phyloP scores from a whole-genome alignment of 2,113 vertebrate species.

The Otolemur garnettii region DNA sequence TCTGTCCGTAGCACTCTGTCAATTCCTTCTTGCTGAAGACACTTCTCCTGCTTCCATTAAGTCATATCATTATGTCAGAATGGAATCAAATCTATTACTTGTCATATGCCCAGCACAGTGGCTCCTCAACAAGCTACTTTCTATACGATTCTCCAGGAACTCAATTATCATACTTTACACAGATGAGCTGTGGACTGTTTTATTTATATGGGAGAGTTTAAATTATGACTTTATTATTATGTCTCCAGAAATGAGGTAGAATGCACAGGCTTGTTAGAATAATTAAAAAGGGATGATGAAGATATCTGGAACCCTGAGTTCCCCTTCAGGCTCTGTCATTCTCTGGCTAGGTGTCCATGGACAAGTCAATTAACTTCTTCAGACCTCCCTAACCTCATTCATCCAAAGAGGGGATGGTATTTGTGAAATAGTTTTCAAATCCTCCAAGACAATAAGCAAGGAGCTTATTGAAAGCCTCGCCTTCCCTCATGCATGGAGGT shows the following conservation, averaged over 20 bases:
- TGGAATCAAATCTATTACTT: background rate
- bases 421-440: background rate
- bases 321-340: background rate
- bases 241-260: background rate
- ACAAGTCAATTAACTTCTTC: slow-evolving; percentile 17
- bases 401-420: slow-evolving; percentile 15
- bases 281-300: background rate
- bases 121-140: background rate
- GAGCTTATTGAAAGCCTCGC: background rate
- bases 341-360: background rate
- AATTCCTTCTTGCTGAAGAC: background rate
- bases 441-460: background rate
- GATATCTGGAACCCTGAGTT: background rate
- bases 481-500: background rate
- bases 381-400: background rate
- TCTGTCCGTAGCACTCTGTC: background rate
- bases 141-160: background rate
- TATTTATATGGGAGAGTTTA: background rate
- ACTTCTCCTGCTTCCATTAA: background rate
- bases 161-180: background rate
- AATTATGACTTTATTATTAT: background rate
- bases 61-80: background rate
- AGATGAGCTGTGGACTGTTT: background rate
- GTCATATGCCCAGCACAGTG: background rate
- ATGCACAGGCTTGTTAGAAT: background rate